phyloP scores from a whole-genome alignment of 2,797 vertebrate species.

The Megaceryle alcyon region DNA sequence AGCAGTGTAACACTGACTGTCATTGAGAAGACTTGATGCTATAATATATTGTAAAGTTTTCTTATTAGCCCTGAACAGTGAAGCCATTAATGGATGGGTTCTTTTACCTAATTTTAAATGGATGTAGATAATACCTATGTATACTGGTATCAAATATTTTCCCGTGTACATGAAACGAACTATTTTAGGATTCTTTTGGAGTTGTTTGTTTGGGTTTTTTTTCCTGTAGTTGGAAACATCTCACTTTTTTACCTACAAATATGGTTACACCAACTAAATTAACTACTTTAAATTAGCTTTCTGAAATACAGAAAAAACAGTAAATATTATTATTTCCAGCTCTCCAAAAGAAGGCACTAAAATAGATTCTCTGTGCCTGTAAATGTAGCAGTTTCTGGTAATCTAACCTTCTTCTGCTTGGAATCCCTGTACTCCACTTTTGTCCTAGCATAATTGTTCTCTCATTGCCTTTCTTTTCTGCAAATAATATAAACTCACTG shows the following conservation, averaged over 20 bases:
- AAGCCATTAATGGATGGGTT: not conserved
- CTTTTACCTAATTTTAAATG: not conserved
- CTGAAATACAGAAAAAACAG: not conserved
- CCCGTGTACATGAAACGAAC: not conserved
- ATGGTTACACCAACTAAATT: not conserved
- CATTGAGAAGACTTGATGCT: not conserved
- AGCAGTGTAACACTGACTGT: not conserved
- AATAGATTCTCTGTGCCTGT: not conserved
- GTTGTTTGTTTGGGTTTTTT: not conserved
- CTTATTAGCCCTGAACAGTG: not conserved
- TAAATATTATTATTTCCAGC: not conserved
- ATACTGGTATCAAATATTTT: not conserved
- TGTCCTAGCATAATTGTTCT: not conserved
- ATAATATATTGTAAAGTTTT: not conserved
- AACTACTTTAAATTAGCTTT: not conserved
- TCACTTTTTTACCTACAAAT: not conserved
- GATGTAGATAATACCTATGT: not conserved
- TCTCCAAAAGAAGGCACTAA: not conserved
- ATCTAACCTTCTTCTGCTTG: not conserved
- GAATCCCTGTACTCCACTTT: not conserved
- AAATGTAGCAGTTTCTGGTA: not conserved
- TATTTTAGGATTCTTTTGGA: not conserved
- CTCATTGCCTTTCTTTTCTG: not conserved
- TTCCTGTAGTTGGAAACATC: not conserved
- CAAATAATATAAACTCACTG: not conserved